These are phyloP conservation scores for Gastrophryne carolinensis DNA, from an alignment of 2,797 vertebrate genomes.

Conservation along the genomic window DNA sequence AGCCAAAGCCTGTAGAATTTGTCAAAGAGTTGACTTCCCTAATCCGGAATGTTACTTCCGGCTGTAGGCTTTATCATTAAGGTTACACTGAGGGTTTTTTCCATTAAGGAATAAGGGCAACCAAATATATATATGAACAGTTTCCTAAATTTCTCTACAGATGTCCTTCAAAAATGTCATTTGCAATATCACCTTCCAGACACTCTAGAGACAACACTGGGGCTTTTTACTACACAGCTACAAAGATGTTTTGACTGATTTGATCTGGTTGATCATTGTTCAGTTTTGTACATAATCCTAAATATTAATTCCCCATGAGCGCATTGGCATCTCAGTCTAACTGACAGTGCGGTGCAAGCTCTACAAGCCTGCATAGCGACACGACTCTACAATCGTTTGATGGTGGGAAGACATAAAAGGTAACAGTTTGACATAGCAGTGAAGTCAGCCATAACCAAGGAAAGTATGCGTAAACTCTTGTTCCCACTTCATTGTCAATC, in stretches of 20 bases:
- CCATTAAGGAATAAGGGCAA: no score
- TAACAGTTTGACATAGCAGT: conserved; percentile 9
- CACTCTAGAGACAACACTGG: conserved; percentile 14
- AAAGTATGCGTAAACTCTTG: background rate
- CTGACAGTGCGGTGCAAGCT: conserved; percentile 31
- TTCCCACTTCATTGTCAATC: background rate
- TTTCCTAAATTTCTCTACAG: no score
- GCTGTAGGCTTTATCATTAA: no score
- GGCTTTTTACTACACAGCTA: conserved; percentile 27
- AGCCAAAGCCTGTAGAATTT: no score
- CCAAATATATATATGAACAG: no score
- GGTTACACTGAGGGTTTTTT: no score
- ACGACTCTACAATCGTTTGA: conserved; percentile 37
- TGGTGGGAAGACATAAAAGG: conserved; percentile 43
- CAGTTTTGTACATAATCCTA: conserved; percentile 49
- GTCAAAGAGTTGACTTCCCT: no score
- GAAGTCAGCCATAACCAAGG: conserved; percentile 6
- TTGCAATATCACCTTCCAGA: background rate
- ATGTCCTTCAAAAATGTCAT: no score
- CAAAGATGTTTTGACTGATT: conserved; percentile 44
- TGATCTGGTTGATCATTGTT: conserved; percentile 50
- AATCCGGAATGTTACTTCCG: no score
- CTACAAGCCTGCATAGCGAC: conserved; percentile 35
- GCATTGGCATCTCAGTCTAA: conserved; percentile 43
- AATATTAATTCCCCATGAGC: conserved; percentile 50